Evolutionary conservation across 2,113 vertebrate species (phyloP).

Genomic region (Halcyon malimbica): DNA sequence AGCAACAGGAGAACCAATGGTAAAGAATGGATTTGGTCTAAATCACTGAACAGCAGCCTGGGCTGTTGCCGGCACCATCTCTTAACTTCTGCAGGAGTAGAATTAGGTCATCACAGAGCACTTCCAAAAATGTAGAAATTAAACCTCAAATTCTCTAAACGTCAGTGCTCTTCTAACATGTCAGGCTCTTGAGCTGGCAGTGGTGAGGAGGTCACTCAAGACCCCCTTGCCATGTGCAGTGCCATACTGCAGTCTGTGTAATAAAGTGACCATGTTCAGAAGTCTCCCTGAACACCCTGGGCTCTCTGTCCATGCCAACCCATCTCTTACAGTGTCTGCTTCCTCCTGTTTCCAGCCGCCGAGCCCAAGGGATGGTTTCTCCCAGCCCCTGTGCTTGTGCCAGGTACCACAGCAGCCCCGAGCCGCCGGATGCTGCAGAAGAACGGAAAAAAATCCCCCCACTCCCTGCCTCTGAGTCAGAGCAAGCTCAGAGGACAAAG

Average conservation of each 20-base stretch:
- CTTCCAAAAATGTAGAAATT: not conserved
- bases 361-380: not conserved
- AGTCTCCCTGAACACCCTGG: not conserved
- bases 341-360: not conserved
- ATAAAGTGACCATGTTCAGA: rapidly evolving
- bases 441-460: not conserved
- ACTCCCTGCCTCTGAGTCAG: not conserved
- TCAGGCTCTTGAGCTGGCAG: not conserved
- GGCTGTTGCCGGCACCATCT: not conserved
- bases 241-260: not conserved
- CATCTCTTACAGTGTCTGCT: not conserved
- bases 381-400: not conserved
- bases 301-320: not conserved
- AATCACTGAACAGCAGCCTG: not conserved
- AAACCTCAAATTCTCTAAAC: not conserved
- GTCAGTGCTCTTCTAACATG: not conserved
- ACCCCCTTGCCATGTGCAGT: not conserved
- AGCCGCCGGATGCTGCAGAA: not conserved
- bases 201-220: not conserved
- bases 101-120: not conserved
- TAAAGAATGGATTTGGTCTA: not conserved
- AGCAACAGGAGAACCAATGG: not conserved
- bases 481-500: not conserved
- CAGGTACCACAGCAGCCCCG: not conserved
- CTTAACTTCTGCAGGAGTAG: not conserved